These are phyloP conservation scores for Lobophora halterata DNA, from an alignment of 2,888 invertebrate genomes.

Conservation along the genomic window DNA sequence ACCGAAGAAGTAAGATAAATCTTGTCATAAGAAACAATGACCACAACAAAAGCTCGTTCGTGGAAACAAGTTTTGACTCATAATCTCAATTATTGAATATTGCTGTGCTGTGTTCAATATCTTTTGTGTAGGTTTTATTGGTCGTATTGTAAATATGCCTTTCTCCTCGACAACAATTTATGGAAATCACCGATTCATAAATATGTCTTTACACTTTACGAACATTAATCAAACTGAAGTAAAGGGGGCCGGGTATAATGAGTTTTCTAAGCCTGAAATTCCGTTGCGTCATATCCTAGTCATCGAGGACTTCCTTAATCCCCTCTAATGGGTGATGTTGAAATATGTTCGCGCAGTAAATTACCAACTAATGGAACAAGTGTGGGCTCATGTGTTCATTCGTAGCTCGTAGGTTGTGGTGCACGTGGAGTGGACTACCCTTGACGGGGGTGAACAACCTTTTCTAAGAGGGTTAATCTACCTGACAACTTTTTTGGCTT, in stretches of 20 bases:
- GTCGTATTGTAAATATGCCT: conserved; percentile 12
- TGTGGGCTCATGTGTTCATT: conserved; percentile 38
- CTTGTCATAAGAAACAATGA: conserved; percentile 21
- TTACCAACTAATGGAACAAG: conserved; percentile 63
- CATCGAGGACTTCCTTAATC: conserved; percentile 65
- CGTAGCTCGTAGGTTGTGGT: conserved; percentile 19
- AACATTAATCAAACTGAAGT: conserved; percentile 13
- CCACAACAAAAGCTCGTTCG: conserved; percentile 16
- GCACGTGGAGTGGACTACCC: conserved; percentile 55
- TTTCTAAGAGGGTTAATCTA: conserved; percentile 41
- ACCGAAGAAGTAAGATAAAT: conserved; percentile 8
- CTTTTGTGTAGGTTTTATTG: conserved; percentile 19
- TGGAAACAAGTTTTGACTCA: conserved; percentile 18
- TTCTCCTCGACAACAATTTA: conserved; percentile 14
- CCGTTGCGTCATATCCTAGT: conserved; percentile 63
- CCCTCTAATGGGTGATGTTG: conserved; percentile 66
- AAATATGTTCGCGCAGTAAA: conserved; percentile 58
- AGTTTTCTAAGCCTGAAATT: conserved; percentile 29
- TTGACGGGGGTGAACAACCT: conserved; percentile 62
- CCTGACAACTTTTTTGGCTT: conserved; percentile 33
- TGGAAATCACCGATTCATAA: conserved; percentile 9
- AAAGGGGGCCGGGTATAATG: conserved; percentile 6
- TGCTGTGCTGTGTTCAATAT: too few relatives aligned
- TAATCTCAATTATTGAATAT: conserved; percentile 13
- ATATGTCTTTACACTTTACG: conserved; percentile 5